phyloP scores from a whole-genome alignment of 2,113 vertebrate genomes.

The zebrafish (Danio rerio) region GRCz12tu NC_133196.1:12974501-12975000 shows the following conservation, averaged over 20 bases:
- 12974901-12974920: constrained; percentile 64
- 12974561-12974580: too few species aligned
- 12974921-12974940: constrained; percentile 66
- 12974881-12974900: constrained; percentile 60
- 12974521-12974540: too few species aligned
- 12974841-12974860: constrained; percentile 69
- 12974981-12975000: too few species aligned
- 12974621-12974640: constrained; percentile 63
- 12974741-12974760: constrained; percentile 12
- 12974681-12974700: constrained; percentile 69
- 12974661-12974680: constrained; percentile 72
- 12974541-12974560: too few species aligned
- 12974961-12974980: too few species aligned
- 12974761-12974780: neutral
- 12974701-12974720: constrained; percentile 68
- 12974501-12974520: too few species aligned
- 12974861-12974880: constrained; percentile 65
- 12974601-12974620: constrained; percentile 62
- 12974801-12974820: neutral
- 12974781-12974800: too few species aligned
- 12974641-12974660: constrained; percentile 60
- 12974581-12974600: too few species aligned
- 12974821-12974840: neutral
- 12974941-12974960: constrained; percentile 37
- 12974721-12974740: too few species aligned